Base-by-base conservation (phyloP, 1,140 invertebrate genomes). In the Camponotus floridanus region DNA sequence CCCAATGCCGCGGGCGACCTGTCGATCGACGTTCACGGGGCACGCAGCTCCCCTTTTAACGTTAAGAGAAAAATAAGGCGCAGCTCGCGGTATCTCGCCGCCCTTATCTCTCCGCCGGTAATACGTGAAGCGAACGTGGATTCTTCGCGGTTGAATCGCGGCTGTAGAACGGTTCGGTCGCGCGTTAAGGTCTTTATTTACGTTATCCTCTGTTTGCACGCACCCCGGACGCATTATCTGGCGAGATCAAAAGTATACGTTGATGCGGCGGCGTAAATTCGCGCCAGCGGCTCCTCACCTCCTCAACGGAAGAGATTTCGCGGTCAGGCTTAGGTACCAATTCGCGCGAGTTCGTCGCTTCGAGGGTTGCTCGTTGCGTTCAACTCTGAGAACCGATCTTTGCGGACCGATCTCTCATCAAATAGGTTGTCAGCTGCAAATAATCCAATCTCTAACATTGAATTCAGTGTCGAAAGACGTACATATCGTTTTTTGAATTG, bases 211-310 rank as follows among this genome's bases (percentile, higher is more conserved):
- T 68, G 55, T 73, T 51, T 81, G 67, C 67, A 21, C 76, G 26
- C 48, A 70, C 15, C 62, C 13, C 36, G 9, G 45, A 15, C 67
- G 39, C 67, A 26, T 73, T 81, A 81, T 81, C 78, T 51, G 26
- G 78, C 39, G 78, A 59, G 68, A 45, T 76, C 81, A 86, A 89
- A 51, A 86, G 73, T 74, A 70, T 84, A 88, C 61, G 86, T 87
- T 87, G 42, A 76, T 42, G 48, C 31, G 13, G n/a, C 26, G 62
- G 36, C 57, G 15, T 18, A 65, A 68, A 78, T 84, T 62, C 48
- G 65, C 57, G 67, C 18, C 86, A 59, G 39, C 48, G 45, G 51
- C 68, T 45, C 74, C 55, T 86, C 61, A 62, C 76, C 81, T 89
- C 51, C 86, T 89, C 67, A 39, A 18, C 39, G 45, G 31, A 51